Evolutionary conservation across 2,888 invertebrate species (phyloP).

Genomic region (Pedicia rivosa): DNA sequence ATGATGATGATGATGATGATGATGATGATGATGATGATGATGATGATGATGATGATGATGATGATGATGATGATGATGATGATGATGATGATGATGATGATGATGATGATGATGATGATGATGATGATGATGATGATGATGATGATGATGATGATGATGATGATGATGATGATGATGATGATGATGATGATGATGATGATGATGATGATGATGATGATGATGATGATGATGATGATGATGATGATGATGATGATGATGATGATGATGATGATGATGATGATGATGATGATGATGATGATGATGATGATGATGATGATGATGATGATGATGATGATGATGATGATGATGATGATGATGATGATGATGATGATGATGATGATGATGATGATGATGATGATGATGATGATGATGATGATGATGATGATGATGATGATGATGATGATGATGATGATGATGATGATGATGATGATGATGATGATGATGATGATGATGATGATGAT

Average conservation of each 20-base stretch:
- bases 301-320: constrained; percentile 1
- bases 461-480: constrained; percentile 1
- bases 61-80: constrained; percentile 1
- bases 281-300: constrained; percentile 1
- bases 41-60: constrained; percentile 1
- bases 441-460: neutral
- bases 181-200: constrained; percentile 1
- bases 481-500: constrained; percentile 1
- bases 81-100: neutral
- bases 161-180: constrained; percentile 1
- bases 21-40: neutral
- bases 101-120: constrained; percentile 1
- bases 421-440: constrained; percentile 1
- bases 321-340: neutral
- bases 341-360: constrained; percentile 1
- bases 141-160: neutral
- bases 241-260: constrained; percentile 1
- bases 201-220: neutral
- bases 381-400: neutral
- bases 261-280: neutral
- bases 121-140: constrained; percentile 1
- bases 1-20: constrained; percentile 1
- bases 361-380: constrained; percentile 1
- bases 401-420: constrained; percentile 1
- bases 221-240: constrained; percentile 1